Evolutionary conservation across 2,888 invertebrate genomes (phyloP), one percentile per base, ranked within the genome.

Genomic region (Sphaerolaimus hirsutus): DNA sequence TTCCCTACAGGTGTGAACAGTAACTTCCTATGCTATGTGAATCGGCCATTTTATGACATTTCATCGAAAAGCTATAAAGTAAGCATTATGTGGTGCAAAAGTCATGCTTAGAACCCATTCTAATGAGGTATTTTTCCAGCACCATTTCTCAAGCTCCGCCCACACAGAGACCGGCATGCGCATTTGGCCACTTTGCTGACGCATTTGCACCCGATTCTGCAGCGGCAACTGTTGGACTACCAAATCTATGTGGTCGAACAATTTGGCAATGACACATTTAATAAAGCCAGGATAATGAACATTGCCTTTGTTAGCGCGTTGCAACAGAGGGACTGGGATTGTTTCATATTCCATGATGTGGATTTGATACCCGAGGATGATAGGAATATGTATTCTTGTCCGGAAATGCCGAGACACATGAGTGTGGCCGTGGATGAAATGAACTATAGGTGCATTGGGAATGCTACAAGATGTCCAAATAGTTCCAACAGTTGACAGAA

Each of bases 271-370:
- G 57, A 56, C 43, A 61, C 61, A 1, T 64, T 64, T 55, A 64
- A 64, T 54, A 62, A 62, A 46, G 64, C 63, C 4, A 53, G 59
- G 19, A 53, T 64, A 37, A 60, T 64, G 61, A 64, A 64, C 49
- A 60, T 62, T 5, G 64, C 58, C 19, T 64, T 62, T 46, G 47
- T 56, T 22, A 52, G 58, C 40, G 60, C 62, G 1, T 50, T 62
- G 41, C n/a, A n/a, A n/a, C 7, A 2, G 26, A 7, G 23, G 23
- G 12, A 37, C n/a, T 26, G 21, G 29, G 54, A 56, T 24, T 58
- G 58, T 44, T 56, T 57, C 48, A 52, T 59, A 36, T 59, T 58
- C 48, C 57, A 58, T 46, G 56, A 56, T 38, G 66, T 62, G 3
- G 67, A 67, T 49, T 53, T 67, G 27, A 55, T 53, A 12, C 53